Evolutionary conservation across 2,797 vertebrate species (phyloP).

Genomic region (Cercopithecus petaurista): DNA sequence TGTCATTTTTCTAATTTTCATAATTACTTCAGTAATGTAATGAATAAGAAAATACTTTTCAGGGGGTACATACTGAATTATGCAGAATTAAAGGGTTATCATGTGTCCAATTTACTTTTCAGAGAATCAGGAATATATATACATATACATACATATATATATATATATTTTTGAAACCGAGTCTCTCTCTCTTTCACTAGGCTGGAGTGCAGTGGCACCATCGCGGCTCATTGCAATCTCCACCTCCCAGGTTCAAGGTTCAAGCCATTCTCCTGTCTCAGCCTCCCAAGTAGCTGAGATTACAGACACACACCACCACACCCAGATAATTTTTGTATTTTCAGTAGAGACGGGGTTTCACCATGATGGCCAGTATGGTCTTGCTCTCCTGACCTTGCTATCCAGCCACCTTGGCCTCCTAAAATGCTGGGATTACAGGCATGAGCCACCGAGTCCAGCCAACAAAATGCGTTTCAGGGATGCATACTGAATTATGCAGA

Average conservation of each 20-base stretch:
- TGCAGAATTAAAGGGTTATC: neutral
- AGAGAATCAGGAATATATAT: neutral
- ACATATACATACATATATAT: neutral
- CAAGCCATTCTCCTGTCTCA: neutral
- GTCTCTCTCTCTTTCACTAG: neutral
- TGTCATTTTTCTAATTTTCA: neutral
- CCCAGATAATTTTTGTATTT: neutral
- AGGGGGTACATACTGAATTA: neutral
- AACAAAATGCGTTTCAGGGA: neutral
- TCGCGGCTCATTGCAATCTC: neutral
- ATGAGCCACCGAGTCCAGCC: fast-evolving
- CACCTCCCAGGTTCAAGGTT: neutral
- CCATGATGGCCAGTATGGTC: neutral
- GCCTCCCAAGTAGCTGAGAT: neutral
- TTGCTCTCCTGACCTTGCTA: neutral
- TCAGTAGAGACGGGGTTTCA: neutral
- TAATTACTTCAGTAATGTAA: neutral
- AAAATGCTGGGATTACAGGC: neutral
- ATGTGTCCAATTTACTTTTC: neutral
- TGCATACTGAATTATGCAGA: neutral
- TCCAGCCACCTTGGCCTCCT: neutral
- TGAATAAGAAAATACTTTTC: neutral
- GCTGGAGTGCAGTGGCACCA: neutral
- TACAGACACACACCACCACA: neutral
- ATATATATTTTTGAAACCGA: neutral